Evolutionary conservation across 2,888 invertebrate genomes (phyloP), one percentile per base, ranked within the genome.

Genomic region (Drosophila rubida): DNA sequence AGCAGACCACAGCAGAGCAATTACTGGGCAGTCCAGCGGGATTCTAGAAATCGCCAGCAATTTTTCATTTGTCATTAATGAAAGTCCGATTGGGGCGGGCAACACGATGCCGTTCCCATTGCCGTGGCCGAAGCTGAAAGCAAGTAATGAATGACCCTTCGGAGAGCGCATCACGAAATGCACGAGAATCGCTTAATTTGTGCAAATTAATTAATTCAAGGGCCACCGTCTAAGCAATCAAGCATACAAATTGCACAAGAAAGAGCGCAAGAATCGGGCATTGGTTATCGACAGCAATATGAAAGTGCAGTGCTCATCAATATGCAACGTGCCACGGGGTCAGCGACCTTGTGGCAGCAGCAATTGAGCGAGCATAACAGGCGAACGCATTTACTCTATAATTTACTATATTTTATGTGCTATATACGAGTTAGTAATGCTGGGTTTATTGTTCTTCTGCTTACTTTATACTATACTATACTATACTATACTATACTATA

Each of bases 51-150:
- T 86, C 80, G 75, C 84, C 67, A 80, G 84, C 78, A 83, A 81
- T 86, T 86, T 80, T 80, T 83, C n/a, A 82, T 80, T 81, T 83
- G 80, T 74, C 83, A 80, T 79, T 82, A 80, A 77, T 73, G 72
- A 39, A 22, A 35, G 50, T 27, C 41, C 39, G 45, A 49, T 42
- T 16, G 23, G 14, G 35, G 35, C 7, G 14, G 14, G 14, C 14
- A 37, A 14, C 35, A 37, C 35, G 35, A 37, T 37, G n/a, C n/a
- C n/a, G n/a, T n/a, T n/a, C n/a, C n/a, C n/a, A n/a, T n/a, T n/a
- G n/a, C n/a, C n/a, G n/a, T n/a, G n/a, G n/a, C n/a, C n/a, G n/a
- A n/a, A n/a, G n/a, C n/a, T n/a, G n/a, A n/a, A 37, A 58, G 27
- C 9, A 35, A 77, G 69, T 60, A 77, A 73, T 60, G 57, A 65